Evolutionary conservation across 1,140 invertebrate genomes (phyloP).

Genomic region (Tetragnatha versicolor): DNA sequence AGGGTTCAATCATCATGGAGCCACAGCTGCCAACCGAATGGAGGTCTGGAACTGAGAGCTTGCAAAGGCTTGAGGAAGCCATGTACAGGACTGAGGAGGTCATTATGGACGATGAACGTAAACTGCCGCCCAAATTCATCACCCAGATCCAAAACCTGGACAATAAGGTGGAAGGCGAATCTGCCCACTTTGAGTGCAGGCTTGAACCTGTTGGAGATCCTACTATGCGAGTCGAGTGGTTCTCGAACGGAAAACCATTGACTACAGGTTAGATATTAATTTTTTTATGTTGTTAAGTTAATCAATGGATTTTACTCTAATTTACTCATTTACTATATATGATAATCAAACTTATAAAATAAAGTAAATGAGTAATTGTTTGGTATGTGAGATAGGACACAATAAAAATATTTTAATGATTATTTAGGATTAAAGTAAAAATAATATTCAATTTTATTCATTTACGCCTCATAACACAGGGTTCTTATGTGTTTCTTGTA

Average conservation of each 20-base stretch:
- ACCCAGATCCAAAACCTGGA: conserved; percentile 78
- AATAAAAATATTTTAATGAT: no score
- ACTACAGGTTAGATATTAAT: conserved; percentile 72
- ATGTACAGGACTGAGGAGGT: conserved; percentile 87
- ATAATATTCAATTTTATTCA: no score
- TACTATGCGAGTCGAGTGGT: conserved; percentile 92
- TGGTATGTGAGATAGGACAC: no score
- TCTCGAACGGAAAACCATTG: conserved; percentile 87
- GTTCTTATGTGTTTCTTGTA: background rate
- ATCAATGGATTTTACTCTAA: no score
- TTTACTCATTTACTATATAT: no score
- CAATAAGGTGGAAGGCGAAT: conserved; percentile 83
- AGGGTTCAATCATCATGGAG: conserved; percentile 84
- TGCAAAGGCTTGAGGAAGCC: conserved; percentile 88
- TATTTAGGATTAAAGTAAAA: no score
- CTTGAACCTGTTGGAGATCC: conserved; percentile 87
- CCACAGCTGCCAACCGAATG: conserved; percentile 88
- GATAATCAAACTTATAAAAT: no score
- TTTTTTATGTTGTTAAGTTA: no score
- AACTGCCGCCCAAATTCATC: conserved; percentile 83
- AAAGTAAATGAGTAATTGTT: no score
- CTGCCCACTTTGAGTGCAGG: conserved; percentile 89
- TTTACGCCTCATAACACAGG: no score
- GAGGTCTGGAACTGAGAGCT: conserved; percentile 81
- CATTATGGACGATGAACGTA: conserved; percentile 79